These are phyloP conservation scores for Heliconius himera DNA, from an alignment of 1,140 invertebrate species.

Conservation along the genomic window DNA sequence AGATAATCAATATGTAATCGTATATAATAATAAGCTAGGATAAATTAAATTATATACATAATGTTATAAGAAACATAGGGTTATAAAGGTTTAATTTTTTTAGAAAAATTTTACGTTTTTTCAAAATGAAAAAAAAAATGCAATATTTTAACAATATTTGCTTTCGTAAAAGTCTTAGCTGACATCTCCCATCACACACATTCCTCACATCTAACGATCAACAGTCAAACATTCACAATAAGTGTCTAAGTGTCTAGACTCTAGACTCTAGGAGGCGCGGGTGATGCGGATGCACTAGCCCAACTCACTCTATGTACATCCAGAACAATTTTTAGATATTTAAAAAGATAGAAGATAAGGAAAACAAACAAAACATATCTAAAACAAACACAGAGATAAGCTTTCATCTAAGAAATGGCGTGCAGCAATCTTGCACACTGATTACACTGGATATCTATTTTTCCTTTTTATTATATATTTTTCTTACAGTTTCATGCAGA, in stretches of 20 bases:
- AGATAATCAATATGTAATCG: constrained; percentile 15
- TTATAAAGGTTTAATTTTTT: background rate
- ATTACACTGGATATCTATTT: constrained; percentile 16
- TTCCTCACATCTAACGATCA: constrained; percentile 37
- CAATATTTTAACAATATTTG: background rate
- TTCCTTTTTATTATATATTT: background rate
- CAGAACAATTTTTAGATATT: constrained; percentile 70
- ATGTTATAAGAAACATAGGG: background rate
- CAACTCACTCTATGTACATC: constrained; percentile 59
- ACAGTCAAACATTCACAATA: constrained; percentile 59
- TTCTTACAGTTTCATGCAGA: no score
- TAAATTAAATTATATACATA: background rate
- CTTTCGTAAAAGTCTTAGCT: background rate
- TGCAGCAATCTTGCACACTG: constrained; percentile 17
- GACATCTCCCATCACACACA: constrained; percentile 41
- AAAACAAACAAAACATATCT: constrained; percentile 24
- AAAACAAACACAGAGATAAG: constrained; percentile 26
- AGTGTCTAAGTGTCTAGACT: constrained; percentile 46
- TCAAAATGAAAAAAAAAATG: background rate
- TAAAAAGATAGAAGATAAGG: constrained; percentile 37
- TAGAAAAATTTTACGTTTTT: background rate
- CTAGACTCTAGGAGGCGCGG: constrained; percentile 50
- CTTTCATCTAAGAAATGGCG: constrained; percentile 29
- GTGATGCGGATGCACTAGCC: constrained; percentile 71
- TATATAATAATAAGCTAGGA: background rate